Evolutionary conservation across 2,797 vertebrate species (phyloP).

Genomic region (Phataginus tricuspis): DNA sequence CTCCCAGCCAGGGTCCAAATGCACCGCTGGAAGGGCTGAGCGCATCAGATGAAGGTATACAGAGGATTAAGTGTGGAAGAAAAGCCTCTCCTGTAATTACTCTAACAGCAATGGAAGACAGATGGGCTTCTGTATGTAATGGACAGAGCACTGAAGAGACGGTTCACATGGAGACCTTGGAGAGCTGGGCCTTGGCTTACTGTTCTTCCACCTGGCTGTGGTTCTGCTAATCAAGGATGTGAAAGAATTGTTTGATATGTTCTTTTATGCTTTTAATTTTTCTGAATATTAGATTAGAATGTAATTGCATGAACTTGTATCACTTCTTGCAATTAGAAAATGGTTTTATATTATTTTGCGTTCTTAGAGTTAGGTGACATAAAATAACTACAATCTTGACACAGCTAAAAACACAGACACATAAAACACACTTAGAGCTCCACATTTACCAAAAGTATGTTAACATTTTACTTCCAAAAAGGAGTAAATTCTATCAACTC

Average conservation of each 20-base stretch:
- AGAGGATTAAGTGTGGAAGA: slow-evolving; percentile 29
- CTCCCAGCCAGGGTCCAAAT: background rate
- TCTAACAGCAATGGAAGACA: slow-evolving; percentile 9
- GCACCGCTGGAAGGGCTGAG: background rate
- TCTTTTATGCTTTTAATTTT: slow-evolving; percentile 36
- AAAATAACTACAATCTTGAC: slow-evolving; percentile 53
- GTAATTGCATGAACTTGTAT: background rate
- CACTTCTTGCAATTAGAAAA: slow-evolving; percentile 41
- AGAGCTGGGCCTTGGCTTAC: background rate
- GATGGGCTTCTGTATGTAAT: background rate
- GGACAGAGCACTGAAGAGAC: background rate
- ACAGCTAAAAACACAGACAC: slow-evolving; percentile 32
- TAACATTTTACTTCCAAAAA: slow-evolving; percentile 59
- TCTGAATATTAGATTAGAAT: slow-evolving; percentile 28
- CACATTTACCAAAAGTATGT: slow-evolving; percentile 50
- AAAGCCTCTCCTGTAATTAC: slow-evolving; percentile 34
- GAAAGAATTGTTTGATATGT: background rate
- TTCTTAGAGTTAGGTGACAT: slow-evolving; percentile 37
- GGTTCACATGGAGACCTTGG: background rate
- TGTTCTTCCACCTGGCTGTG: slow-evolving; percentile 6
- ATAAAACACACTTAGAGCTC: slow-evolving; percentile 33
- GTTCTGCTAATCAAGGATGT: slow-evolving; percentile 14
- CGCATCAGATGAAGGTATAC: background rate
- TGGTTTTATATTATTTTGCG: slow-evolving; percentile 32
- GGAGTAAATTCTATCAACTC: slow-evolving; percentile 31